Evolutionary conservation across 1,140 invertebrate genomes (phyloP), one percentile per base, ranked within the genome.

Genomic region (Meloidogyne floridensis): DNA sequence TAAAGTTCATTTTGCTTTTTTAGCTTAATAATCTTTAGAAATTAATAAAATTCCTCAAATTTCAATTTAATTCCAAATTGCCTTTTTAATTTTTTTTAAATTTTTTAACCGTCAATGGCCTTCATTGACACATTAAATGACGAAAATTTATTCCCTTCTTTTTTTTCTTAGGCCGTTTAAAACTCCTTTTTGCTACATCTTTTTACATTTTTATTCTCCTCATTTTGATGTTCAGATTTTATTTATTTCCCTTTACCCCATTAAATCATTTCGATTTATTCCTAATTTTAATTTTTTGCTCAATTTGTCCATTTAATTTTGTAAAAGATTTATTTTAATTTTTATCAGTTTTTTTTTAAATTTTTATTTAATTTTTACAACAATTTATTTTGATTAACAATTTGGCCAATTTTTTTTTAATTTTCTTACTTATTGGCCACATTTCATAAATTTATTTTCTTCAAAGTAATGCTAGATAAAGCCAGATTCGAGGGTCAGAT

Each of bases 61-160:
- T 32, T 32, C 2, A 32, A 32, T n/a, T 65, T 65, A 65, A n/a
- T 65, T 65, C n/a, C 7, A n/a, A 65, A 18, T 65, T 65, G 15
- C 15, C 5, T 18, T 3, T 65, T 65, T 0, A 6, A 0, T 59
- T 65, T 65, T 65, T 65, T n/a, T 65, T 65, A 7, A n/a, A 47
- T 47, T 47, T n/a, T 59, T 59, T 59, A 59, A 65, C 59, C 59
- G 59, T 3, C 59, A 65, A 65, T 65, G 59, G 59, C 59, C 59
- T 65, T 65, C 59, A 65, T 65, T 65, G 15, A 65, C 59, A 65
- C 59, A 65, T 65, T 65, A 65, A 65, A 65, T 65, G 10, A 65
- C 59, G n/a, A 65, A 65, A 65, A 65, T 65, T 65, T 65, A n/a
- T n/a, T 65, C n/a, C 15, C 59, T 65, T 59, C 13, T 15, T 15